Percentiles rank a stretch among this genome's conserved stretches.
Conservation (phyloP, 2,797 vertebrate genomes). For the Lacerta agilis region DNA sequence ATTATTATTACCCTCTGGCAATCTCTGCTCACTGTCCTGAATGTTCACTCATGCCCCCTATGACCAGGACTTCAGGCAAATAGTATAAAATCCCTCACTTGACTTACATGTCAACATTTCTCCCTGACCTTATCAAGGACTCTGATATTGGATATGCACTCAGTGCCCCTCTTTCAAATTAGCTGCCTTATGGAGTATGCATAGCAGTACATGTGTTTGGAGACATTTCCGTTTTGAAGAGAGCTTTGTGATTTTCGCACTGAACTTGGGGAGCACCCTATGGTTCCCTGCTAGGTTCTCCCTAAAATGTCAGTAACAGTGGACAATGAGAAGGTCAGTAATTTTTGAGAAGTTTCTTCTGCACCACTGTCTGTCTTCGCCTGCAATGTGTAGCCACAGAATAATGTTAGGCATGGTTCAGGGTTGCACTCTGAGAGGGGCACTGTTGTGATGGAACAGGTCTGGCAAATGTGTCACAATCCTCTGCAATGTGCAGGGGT, state of each 20-base stretch:
- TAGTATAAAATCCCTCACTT: not conserved
- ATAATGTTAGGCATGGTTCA: not conserved
- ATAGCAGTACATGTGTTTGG: not conserved
- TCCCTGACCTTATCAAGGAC: not conserved
- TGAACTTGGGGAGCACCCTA: not conserved
- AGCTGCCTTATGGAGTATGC: not conserved
- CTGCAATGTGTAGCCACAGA: not conserved
- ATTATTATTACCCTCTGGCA: constrained; percentile 27
- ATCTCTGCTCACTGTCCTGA: constrained; percentile 31
- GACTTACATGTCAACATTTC: not conserved
- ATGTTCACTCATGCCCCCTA: not conserved
- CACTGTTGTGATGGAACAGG: not conserved
- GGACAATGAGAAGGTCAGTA: not conserved
- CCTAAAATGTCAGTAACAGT: not conserved
- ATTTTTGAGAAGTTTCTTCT: too few relatives aligned
- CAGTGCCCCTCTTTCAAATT: not conserved
- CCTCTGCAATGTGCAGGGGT: not conserved
- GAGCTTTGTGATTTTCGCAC: not conserved
- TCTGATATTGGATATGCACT: not conserved
- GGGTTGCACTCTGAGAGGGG: not conserved
- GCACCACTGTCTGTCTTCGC: not conserved
- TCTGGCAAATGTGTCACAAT: not conserved
- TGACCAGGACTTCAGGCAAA: not conserved
- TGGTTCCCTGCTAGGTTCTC: not conserved
- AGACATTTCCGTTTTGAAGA: not conserved